These are phyloP conservation scores for Eupithecia subumbrata DNA, from an alignment of 2,888 invertebrate genomes.

Conservation along the genomic window DNA sequence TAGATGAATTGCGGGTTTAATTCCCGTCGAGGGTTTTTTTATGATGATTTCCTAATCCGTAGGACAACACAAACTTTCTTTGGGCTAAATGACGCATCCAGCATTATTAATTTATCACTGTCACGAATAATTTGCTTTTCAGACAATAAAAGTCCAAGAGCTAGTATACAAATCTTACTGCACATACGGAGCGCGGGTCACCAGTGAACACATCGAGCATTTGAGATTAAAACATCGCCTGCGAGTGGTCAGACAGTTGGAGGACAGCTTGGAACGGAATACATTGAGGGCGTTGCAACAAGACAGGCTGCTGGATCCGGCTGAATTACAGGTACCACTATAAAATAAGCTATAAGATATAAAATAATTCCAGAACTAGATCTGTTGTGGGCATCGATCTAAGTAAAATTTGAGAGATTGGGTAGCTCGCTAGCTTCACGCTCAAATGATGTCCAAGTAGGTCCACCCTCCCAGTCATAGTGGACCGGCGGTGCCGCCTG, in stretches of 20 bases:
- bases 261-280: slow-evolving; percentile 94
- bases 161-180: slow-evolving; percentile 94
- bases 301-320: slow-evolving; percentile 86
- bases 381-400: too few species aligned
- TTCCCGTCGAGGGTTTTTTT: too few species aligned
- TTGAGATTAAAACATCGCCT: slow-evolving; percentile 95
- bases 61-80: not conserved
- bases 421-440: too few species aligned
- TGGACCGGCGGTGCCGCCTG: too few species aligned
- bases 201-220: slow-evolving; percentile 94
- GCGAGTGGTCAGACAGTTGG: slow-evolving; percentile 95
- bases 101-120: not conserved
- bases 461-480: too few species aligned
- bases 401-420: too few species aligned
- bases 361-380: too few species aligned
- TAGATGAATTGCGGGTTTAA: too few species aligned
- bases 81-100: not conserved
- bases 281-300: slow-evolving; percentile 93
- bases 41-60: not conserved
- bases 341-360: too few species aligned
- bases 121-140: slow-evolving; percentile 19
- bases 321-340: slow-evolving; percentile 84
- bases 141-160: slow-evolving; percentile 91
- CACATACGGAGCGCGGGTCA: slow-evolving; percentile 90
- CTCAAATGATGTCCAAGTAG: too few species aligned